phyloP scores from a whole-genome alignment of 2,797 vertebrate genomes.

The Falco novaeseelandiae region DNA sequence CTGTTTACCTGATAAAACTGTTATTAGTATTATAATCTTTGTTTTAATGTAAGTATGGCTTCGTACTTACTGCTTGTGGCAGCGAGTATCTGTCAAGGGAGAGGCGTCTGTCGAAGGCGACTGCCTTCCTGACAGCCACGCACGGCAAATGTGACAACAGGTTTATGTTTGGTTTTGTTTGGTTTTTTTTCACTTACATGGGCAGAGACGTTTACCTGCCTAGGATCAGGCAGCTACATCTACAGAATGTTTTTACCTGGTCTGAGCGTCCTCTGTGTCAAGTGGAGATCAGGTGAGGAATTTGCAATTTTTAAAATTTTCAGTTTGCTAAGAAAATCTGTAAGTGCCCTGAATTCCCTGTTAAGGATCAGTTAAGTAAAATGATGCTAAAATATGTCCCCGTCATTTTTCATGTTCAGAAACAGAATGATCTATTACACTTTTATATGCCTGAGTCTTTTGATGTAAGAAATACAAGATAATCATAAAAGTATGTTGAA shows the following conservation, averaged over 20 bases:
- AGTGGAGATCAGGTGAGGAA: not conserved
- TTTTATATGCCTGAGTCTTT: not conserved
- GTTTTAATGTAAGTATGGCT: not conserved
- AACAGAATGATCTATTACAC: not conserved
- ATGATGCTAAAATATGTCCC: not conserved
- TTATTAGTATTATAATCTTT: not conserved
- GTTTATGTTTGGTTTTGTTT: not conserved
- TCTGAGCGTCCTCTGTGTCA: not conserved
- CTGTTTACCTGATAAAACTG: not conserved
- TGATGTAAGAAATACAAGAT: not conserved
- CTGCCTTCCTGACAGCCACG: not conserved
- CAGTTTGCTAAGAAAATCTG: not conserved
- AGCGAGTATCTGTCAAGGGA: not conserved
- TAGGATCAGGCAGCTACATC: not conserved
- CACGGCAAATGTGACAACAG: too few species aligned
- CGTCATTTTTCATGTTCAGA: not conserved
- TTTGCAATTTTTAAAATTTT: not conserved
- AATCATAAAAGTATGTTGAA: not conserved
- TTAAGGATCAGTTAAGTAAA: not conserved
- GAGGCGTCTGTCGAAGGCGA: not conserved
- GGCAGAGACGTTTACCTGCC: rapidly evolving
- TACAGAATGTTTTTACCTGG: not conserved
- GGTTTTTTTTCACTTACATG: not conserved
- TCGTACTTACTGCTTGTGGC: not conserved
- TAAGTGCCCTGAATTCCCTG: not conserved